Percentiles rank a stretch among this genome's conserved stretches.
These are phyloP conservation scores for Mimas tiliae DNA, from an alignment of 2,888 invertebrate genomes.

Conservation along the genomic window DNA sequence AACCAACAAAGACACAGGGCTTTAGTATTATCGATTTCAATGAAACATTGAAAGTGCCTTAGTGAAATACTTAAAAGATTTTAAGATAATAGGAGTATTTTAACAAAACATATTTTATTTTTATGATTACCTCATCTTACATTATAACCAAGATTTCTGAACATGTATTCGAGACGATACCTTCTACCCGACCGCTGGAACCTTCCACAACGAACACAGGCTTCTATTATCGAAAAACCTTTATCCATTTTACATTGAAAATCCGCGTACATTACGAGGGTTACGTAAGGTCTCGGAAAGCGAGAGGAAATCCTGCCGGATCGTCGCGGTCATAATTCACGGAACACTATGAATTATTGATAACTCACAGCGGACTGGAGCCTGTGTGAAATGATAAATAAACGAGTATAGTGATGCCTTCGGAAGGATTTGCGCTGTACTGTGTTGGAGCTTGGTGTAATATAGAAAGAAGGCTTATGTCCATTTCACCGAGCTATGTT, in stretches of 20 bases:
- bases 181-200: background rate
- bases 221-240: slow-evolving; percentile 8
- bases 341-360: slow-evolving; percentile 71
- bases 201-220: background rate
- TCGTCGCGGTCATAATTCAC: slow-evolving; percentile 67
- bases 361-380: slow-evolving; percentile 44
- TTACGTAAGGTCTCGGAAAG: slow-evolving; percentile 24
- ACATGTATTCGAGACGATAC: background rate
- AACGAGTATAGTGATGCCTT: slow-evolving; percentile 22
- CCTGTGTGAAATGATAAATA: slow-evolving; percentile 20
- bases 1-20: too few species aligned
- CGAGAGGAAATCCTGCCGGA: slow-evolving; percentile 61
- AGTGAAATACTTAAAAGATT: too few species aligned
- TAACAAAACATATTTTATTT: too few species aligned
- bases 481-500: background rate
- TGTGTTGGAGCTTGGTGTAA: background rate
- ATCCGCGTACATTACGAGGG: slow-evolving; percentile 24
- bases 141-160: background rate
- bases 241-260: slow-evolving; percentile 24
- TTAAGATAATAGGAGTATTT: too few species aligned
- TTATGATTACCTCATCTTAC: too few species aligned
- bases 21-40: too few species aligned
- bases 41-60: too few species aligned
- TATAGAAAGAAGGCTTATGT: background rate
- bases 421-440: slow-evolving; percentile 8